These are phyloP conservation scores for Drosophila sproati DNA, from an alignment of 1,140 invertebrate species.

Conservation along the genomic window DNA sequence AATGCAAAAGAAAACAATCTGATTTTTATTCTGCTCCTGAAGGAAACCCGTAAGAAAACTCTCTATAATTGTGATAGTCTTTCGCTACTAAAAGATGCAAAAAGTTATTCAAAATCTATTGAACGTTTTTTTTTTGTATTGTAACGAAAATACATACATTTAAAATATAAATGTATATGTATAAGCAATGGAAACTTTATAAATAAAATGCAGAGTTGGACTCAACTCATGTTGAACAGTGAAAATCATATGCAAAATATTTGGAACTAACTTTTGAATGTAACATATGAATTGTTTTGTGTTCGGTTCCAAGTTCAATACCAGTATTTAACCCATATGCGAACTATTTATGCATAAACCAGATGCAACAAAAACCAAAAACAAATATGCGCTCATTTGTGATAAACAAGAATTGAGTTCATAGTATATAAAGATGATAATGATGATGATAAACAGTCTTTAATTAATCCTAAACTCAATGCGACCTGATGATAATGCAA, in stretches of 20 bases:
- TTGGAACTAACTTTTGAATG: conserved; percentile 29
- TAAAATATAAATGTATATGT: background rate
- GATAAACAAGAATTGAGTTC: conserved; percentile 53
- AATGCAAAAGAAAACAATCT: conserved; percentile 57
- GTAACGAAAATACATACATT: conserved; percentile 1
- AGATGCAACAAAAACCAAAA: conserved; percentile 18
- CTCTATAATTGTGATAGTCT: conserved; percentile 75
- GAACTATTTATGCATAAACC: conserved; percentile 24
- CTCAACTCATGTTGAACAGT: too few species aligned
- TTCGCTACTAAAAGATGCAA: conserved; percentile 54
- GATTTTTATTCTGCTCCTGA: conserved; percentile 38
- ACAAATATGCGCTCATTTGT: conserved; percentile 51
- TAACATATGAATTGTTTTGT: conserved; percentile 5
- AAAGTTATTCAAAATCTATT: conserved; percentile 19
- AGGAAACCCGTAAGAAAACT: conserved; percentile 53
- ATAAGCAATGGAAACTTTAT: background rate
- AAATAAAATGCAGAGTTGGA: background rate
- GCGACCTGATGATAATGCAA: conserved; percentile 63
- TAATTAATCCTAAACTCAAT: conserved; percentile 62
- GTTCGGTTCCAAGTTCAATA: conserved; percentile 23
- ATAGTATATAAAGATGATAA: conserved; percentile 31
- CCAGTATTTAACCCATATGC: background rate
- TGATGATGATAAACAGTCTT: conserved; percentile 42
- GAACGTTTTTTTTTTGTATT: conserved; percentile 10
- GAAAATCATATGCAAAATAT: conserved; percentile 8